Evolutionary conservation across 2,113 vertebrate species (phyloP).

Genomic region (Neolamprologus toae): DNA sequence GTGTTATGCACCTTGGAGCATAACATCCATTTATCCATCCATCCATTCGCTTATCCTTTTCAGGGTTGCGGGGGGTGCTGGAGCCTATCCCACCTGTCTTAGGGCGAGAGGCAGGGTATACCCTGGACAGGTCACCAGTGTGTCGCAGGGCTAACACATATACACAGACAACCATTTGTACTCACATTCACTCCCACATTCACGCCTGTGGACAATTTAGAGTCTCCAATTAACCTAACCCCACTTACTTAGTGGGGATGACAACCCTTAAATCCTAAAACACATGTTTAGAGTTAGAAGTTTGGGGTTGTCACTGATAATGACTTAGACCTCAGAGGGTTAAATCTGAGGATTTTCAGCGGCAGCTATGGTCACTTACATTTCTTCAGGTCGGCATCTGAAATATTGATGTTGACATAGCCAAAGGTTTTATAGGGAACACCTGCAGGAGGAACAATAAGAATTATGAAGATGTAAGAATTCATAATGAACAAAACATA

Average conservation of each 20-base stretch:
- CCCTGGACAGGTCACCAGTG: not conserved
- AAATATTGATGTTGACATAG: conserved; percentile 80
- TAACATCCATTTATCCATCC: not conserved
- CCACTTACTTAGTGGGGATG: not conserved
- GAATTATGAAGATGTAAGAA: not conserved
- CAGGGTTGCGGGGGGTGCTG: accelerated
- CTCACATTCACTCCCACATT: not conserved
- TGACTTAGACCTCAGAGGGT: not conserved
- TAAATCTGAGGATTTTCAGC: not conserved
- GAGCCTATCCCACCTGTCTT: not conserved
- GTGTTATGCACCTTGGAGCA: not conserved
- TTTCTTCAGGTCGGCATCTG: conserved; percentile 78
- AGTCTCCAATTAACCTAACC: not conserved
- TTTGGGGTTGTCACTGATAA: not conserved
- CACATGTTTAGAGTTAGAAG: not conserved
- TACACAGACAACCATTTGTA: not conserved
- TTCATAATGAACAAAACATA: not conserved
- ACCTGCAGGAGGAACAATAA: conserved; percentile 63
- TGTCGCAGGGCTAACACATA: not conserved
- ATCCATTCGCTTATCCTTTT: not conserved
- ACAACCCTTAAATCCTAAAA: not conserved
- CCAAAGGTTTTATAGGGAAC: conserved; percentile 83
- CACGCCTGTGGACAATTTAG: not conserved
- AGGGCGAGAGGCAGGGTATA: not conserved
- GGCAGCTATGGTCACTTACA: conserved; percentile 68